Conservation (phyloP, 2,888 invertebrate species). For the Andrena flavipes region DNA sequence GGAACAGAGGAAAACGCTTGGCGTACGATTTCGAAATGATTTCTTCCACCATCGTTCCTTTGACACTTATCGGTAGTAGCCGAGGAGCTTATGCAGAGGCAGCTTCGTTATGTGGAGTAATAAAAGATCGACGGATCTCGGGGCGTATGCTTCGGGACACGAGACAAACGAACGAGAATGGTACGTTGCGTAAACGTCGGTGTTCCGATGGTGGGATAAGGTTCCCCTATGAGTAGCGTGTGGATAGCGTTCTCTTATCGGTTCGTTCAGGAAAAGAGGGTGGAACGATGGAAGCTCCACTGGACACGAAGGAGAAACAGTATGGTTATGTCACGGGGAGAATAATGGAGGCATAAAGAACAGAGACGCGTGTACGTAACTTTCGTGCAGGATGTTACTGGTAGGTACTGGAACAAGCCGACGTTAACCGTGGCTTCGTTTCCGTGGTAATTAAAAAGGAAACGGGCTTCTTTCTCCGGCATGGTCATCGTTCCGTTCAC, state of each 20-base stretch:
- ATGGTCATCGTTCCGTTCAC: constrained; percentile 32
- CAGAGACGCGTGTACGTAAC: not conserved
- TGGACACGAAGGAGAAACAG: not conserved
- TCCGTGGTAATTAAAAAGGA: constrained; percentile 52
- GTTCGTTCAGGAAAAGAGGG: not conserved
- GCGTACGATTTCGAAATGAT: constrained; percentile 5
- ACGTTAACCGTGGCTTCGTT: constrained; percentile 45
- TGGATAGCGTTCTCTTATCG: too few species aligned
- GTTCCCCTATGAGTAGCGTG: not conserved
- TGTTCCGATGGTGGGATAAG: not conserved
- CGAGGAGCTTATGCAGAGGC: not conserved
- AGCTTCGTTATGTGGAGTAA: constrained; percentile 45
- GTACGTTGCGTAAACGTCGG: constrained; percentile 37
- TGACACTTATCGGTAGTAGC: constrained; percentile 53
- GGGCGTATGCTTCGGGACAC: constrained; percentile 8
- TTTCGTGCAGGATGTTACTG: constrained; percentile 13
- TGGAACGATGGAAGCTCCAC: not conserved
- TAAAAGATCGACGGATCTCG: constrained; percentile 35
- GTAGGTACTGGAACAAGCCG: constrained; percentile 32
- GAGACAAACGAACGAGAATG: constrained; percentile 11
- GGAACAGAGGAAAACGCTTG: constrained; percentile 1
- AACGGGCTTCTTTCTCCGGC: constrained; percentile 24
- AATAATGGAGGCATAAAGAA: not conserved
- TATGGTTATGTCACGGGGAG: not conserved
- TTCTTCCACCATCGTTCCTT: constrained; percentile 43